phyloP scores from a whole-genome alignment of 2,888 invertebrate species.

The Dicyrtomina minuta region DNA sequence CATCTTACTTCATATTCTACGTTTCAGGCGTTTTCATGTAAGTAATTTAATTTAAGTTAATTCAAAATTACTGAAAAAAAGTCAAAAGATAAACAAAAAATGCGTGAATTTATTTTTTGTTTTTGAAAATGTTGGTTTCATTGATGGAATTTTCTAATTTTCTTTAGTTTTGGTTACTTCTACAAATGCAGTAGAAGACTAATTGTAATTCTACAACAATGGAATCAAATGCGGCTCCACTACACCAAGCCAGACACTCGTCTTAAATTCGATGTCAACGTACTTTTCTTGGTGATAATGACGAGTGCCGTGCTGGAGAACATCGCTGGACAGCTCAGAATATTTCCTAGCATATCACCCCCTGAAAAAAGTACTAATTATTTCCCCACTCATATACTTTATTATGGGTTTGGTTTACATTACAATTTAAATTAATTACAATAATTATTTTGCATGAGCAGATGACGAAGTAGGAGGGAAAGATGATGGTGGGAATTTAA shows the following conservation, averaged over 20 bases:
- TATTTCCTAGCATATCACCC: conserved; percentile 9
- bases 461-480: too few species aligned
- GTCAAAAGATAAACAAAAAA: background rate
- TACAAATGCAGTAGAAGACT: background rate
- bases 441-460: too few species aligned
- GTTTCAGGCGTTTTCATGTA: conserved; percentile 6
- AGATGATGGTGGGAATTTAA: too few species aligned
- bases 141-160: too few species aligned
- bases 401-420: too few species aligned
- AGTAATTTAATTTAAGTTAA: too few species aligned
- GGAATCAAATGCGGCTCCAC: conserved; percentile 1
- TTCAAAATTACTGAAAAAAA: background rate
- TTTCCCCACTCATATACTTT: too few species aligned
- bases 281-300: conserved; percentile 4
- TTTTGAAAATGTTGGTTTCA: too few species aligned
- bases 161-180: conserved; percentile 11
- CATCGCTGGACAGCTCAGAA: conserved; percentile 10
- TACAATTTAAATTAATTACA: too few species aligned
- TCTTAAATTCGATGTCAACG: conserved; percentile 6
- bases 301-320: conserved; percentile 22
- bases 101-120: too few species aligned
- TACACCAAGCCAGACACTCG: background rate
- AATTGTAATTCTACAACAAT: conserved; percentile 4
- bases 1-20: conserved; percentile 13
- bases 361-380: too few species aligned